phyloP scores from a whole-genome alignment of 2,797 vertebrate genomes.

The Aplochiton taeniatus region DNA sequence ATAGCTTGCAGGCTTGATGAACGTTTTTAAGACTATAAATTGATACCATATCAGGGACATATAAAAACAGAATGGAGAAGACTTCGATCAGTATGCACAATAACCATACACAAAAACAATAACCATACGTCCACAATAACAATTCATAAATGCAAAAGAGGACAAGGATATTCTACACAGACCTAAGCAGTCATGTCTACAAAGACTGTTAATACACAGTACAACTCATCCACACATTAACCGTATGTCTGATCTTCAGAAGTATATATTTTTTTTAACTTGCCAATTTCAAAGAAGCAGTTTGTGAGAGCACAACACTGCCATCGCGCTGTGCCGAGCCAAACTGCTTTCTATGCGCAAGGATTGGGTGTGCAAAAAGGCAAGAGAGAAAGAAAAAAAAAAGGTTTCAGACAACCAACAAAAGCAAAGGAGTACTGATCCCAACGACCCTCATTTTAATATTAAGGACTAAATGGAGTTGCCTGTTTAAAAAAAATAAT shows the following conservation, averaged over 20 bases:
- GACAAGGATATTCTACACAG: background rate
- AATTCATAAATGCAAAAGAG: too few species aligned
- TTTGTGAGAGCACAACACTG: slow-evolving; percentile 19
- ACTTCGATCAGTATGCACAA: background rate
- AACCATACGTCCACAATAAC: too few species aligned
- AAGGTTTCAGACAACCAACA: background rate
- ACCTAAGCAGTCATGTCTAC: background rate
- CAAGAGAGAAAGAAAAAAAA: slow-evolving; percentile 9
- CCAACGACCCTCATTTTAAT: too few species aligned
- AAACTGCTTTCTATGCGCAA: slow-evolving; percentile 43
- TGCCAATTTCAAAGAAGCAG: slow-evolving; percentile 6
- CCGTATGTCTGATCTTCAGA: background rate
- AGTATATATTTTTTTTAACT: slow-evolving; percentile 12
- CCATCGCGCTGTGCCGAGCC: slow-evolving; percentile 26
- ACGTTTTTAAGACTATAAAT: too few species aligned
- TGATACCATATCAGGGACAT: too few species aligned
- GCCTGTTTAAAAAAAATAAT: slow-evolving; percentile 7
- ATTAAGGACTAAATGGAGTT: background rate
- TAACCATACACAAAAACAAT: too few species aligned
- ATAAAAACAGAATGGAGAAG: background rate
- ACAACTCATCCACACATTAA: slow-evolving; percentile 13
- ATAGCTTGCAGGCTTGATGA: too few species aligned
- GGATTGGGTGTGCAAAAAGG: slow-evolving; percentile 48
- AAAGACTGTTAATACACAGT: background rate
- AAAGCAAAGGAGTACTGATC: too few species aligned